Base-by-base conservation (phyloP, 2,113 vertebrate genomes). In the Hemiprocne comata region DNA sequence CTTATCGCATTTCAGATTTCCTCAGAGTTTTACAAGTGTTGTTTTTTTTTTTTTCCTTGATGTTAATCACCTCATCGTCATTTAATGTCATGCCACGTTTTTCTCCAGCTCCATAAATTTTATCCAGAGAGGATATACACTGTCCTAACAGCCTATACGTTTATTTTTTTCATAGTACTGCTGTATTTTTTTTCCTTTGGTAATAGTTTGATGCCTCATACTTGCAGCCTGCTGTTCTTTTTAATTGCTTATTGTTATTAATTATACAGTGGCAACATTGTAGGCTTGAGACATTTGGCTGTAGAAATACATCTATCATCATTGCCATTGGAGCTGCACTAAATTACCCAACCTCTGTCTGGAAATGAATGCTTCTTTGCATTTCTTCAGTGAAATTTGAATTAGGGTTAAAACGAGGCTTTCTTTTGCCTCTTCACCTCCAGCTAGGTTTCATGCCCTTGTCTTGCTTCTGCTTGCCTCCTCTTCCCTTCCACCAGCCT, bases 211-310 rank as follows among this genome's bases (percentile, higher is more conserved):
- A 97, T 96, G 93, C 80, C 91, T 96, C 87, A 91, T 96, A 87
- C 92, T 92, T 97, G 95, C 96, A 97, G 96, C 93, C 95, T 93
- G 93, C 96, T 97, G 94, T 97, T 98, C 93, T 93, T 96, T 98
- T 98, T 98, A 97, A 98, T 98, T 98, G 96, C 91, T 97, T 98
- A 97, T 98, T 98, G 96, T 97, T 98, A 98, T 97, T 97, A 98
- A 97, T 98, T 97, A 96, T 96, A 96, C 87, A 95, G 94, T 62
- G 70, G 87, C 91, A 97, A 93, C 53, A 31, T 95, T 42, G 78
- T 96, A 97, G 97, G 90, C 96, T 95, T 93, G 85, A 97, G 94
- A 97, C 93, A 92, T 93, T 97, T 97, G 96, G 89, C 96, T 97
- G 60, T 92, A 94, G 95, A 95, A 97, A 96, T 96, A 77, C 95